These are phyloP conservation scores for Brachionus calyciflorus DNA, from an alignment of 1,140 invertebrate genomes.

Conservation along the genomic window DNA sequence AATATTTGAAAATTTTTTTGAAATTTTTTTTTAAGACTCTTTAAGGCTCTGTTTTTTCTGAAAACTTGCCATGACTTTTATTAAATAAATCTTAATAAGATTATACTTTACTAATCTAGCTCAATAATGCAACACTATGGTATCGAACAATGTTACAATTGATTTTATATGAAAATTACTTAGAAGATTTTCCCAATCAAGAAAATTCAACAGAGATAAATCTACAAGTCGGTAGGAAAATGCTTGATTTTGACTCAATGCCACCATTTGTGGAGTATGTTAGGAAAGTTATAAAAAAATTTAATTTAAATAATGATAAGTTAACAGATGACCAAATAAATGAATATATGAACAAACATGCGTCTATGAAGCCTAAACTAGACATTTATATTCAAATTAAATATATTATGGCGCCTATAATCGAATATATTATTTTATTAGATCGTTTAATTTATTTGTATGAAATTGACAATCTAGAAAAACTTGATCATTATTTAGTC, in stretches of 20 bases:
- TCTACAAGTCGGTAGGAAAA: constrained; percentile 26
- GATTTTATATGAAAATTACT: constrained; percentile 30
- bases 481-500: constrained; percentile 14
- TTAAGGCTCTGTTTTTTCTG: too few relatives aligned
- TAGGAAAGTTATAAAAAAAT: constrained; percentile 31
- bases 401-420: constrained; percentile 30
- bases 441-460: constrained; percentile 36
- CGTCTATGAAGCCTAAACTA: not conserved
- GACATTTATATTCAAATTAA: constrained; percentile 45
- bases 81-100: too few relatives aligned
- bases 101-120: not conserved
- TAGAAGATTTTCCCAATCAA: not conserved
- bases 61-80: too few relatives aligned
- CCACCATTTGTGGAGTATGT: constrained; percentile 36
- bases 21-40: too few relatives aligned
- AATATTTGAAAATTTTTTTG: not conserved
- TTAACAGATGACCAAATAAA: not conserved
- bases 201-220: not conserved
- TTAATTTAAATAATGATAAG: constrained; percentile 21
- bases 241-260: constrained; percentile 14
- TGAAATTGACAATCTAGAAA: constrained; percentile 19
- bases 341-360: not conserved
- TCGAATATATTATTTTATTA: constrained; percentile 37
- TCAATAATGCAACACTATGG: constrained; percentile 27
- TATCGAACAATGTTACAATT: constrained; percentile 31